A percentile compares a stretch with the other conserved stretches of the same genome.
phyloP scores from a whole-genome alignment of 1,140 invertebrate species.

The Meloidogyne chitwoodi region DNA sequence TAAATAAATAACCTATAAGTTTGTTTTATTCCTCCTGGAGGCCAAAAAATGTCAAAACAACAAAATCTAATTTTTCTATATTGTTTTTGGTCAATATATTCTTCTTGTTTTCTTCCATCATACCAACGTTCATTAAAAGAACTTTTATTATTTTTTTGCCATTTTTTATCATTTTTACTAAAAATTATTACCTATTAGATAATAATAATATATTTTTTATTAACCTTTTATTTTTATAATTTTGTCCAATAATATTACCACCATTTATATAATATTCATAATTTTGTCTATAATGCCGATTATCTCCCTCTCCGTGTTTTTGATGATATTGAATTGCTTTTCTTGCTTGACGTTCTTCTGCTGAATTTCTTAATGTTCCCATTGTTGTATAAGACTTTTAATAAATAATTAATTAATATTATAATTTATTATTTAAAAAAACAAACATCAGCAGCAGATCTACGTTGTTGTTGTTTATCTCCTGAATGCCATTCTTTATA shows the following conservation, averaged over 20 bases:
- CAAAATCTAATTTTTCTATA: slow-evolving; percentile 23
- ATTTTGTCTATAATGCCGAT: neutral
- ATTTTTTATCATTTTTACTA: neutral
- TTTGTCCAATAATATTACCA: neutral
- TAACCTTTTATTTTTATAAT: neutral
- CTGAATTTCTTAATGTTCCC: neutral
- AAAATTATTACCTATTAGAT: neutral
- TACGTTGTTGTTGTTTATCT: neutral
- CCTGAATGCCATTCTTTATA: neutral
- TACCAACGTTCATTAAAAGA: neutral
- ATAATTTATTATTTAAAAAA: neutral
- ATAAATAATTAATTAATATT: neutral
- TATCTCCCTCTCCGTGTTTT: neutral
- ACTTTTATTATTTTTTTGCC: neutral
- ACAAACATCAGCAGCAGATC: neutral
- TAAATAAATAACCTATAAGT: neutral
- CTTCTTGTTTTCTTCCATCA: neutral
- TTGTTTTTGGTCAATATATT: neutral
- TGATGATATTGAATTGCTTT: neutral
- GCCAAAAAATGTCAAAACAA: slow-evolving; percentile 22
- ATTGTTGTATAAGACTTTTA: neutral
- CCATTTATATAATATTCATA: neutral
- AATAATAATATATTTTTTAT: neutral
- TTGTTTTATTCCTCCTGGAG: slow-evolving; percentile 8
- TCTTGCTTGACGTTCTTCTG: neutral